Base-by-base conservation (phyloP, 2,113 vertebrate genomes). In the Odocoileus hemionus region DNA sequence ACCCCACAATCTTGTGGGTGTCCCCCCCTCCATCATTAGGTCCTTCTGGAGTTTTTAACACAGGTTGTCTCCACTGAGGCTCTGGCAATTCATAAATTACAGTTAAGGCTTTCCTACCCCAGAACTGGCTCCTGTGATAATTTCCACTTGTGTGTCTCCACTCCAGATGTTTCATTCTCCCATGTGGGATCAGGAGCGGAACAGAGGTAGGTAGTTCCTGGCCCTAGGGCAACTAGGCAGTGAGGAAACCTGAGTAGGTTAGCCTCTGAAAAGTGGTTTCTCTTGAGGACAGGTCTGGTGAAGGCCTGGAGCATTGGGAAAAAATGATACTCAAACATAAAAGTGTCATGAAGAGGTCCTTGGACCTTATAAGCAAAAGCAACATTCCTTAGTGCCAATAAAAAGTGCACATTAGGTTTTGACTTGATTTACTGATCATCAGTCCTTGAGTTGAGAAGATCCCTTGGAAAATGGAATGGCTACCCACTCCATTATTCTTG, bases 181-280 rank as follows among this genome's bases (percentile, higher is more conserved):
- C 76, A 2, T 0, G 2, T 30, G 25, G 78, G 45, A 54, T 8
- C 39, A 30, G 5, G 60, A 50, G 39, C 0, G 0, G 2, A 57
- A 25, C 30, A 39, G 39, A 50, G 33, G 1, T 30, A 43, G 33
- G 23, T 36, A 30, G 33, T 28, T 57, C 52, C 50, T 57, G 13
- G 7, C 0, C n/a, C 3, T 4, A 3, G 19, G 58, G 14, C 76
- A 23, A 36, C 30, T 6, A 52, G 58, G 47, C 55, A 39, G 26
- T 67, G 74, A 76, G 52, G 33, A 43, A 74, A 64, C 23, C 47
- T 36, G 26, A 45, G 16, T 11, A 45, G 15, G 21, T 55, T 58
- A 26, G 30, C 28, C 39, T 86, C n/a, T 19, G 5, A 50, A 57
- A 39, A 70, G 45, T 36, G 15, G 67, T 91, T 86, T 86, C 39